A percentile compares a stretch with the other conserved stretches of the same genome.
These are phyloP conservation scores for Acleris emargana DNA, from an alignment of 2,888 invertebrate genomes.

Conservation along the genomic window DNA sequence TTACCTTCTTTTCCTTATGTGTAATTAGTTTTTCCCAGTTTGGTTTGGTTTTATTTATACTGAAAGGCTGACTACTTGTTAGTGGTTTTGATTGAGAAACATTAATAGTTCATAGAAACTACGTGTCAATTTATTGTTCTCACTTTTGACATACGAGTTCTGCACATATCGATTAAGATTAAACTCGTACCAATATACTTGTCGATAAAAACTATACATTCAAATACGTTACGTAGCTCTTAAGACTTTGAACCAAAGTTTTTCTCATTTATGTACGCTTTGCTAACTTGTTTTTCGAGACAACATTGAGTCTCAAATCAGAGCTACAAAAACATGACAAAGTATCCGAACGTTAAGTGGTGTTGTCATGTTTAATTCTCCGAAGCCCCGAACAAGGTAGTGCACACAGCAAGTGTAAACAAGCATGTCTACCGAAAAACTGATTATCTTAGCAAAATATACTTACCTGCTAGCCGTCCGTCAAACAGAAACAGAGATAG, in stretches of 20 bases:
- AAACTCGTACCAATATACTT: too few species aligned
- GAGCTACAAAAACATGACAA: neutral
- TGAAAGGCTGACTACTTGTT: too few species aligned
- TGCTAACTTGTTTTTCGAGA: neutral
- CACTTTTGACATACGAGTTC: too few species aligned
- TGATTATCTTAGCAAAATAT: constrained; percentile 16
- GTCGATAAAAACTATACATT: too few species aligned
- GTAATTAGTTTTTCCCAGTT: neutral
- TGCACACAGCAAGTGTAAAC: constrained; percentile 20
- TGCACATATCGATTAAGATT: too few species aligned
- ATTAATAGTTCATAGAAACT: too few species aligned
- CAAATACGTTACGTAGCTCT: too few species aligned
- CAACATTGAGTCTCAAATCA: neutral
- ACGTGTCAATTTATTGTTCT: too few species aligned
- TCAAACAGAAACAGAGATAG: neutral
- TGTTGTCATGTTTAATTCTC: constrained; percentile 23
- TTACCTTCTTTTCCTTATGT: neutral
- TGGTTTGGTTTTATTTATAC: too few species aligned
- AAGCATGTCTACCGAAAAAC: constrained; percentile 15
- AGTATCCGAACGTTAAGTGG: neutral
- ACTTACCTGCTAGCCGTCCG: constrained; percentile 3
- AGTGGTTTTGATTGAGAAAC: too few species aligned
- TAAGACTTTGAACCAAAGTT: too few species aligned
- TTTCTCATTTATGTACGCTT: neutral
- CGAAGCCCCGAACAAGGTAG: constrained; percentile 23